Percentiles rank a stretch among this genome's conserved stretches.
These are phyloP conservation scores for Sternotherus odoratus DNA, from an alignment of 2,797 vertebrate genomes.

Conservation along the genomic window DNA sequence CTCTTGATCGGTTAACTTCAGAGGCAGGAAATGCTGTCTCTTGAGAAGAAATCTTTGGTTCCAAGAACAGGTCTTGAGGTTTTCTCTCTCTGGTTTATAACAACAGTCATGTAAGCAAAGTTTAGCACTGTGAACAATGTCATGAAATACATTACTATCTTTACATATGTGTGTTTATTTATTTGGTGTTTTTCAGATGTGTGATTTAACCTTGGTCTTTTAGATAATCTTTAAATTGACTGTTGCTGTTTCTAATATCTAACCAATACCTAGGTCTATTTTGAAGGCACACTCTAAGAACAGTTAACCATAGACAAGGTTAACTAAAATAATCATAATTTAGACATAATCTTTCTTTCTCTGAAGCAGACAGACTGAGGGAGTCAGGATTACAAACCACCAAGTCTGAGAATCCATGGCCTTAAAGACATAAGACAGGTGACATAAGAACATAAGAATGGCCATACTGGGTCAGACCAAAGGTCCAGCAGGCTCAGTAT, in stretches of 20 bases:
- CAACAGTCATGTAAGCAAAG: neutral
- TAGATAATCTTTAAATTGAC: neutral
- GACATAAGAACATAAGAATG: neutral
- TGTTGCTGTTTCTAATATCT: accelerated
- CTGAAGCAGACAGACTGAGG: neutral
- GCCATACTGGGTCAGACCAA: too few species aligned
- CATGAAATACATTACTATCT: neutral
- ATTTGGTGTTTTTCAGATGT: neutral
- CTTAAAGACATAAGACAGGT: neutral
- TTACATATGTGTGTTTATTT: neutral
- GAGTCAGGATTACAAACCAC: neutral
- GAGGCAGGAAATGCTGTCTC: conserved; percentile 45
- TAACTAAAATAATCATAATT: neutral
- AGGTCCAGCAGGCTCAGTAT: too few species aligned
- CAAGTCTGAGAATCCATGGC: neutral
- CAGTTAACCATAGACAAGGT: accelerated
- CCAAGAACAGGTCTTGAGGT: conserved; percentile 45
- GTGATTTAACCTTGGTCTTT: neutral
- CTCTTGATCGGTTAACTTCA: neutral
- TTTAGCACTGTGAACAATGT: neutral
- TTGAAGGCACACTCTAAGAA: neutral
- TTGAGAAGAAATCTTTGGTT: conserved; percentile 33
- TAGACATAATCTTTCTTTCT: neutral
- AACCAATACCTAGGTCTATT: neutral
- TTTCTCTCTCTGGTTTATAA: neutral